These are phyloP conservation scores for Meiosimyza platycephala DNA, from an alignment of 2,888 invertebrate genomes.

Conservation along the genomic window DNA sequence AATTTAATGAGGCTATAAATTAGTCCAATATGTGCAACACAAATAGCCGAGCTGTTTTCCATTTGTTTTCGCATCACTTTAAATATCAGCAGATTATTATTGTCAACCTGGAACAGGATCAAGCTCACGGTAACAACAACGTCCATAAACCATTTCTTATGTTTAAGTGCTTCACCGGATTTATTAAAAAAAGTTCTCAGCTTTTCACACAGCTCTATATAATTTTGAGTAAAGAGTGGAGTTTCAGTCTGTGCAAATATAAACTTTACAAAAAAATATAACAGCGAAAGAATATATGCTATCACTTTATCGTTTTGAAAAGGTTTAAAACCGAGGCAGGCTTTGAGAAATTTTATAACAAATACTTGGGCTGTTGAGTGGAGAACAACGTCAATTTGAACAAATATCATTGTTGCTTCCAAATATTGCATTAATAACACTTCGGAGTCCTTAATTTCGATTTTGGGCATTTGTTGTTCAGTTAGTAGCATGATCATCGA, in stretches of 20 bases:
- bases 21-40: conserved; percentile 50
- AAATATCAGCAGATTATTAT: conserved; percentile 40
- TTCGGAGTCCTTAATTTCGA: conserved; percentile 33
- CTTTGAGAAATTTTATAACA: conserved; percentile 50
- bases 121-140: conserved; percentile 48
- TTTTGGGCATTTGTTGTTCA: conserved; percentile 21
- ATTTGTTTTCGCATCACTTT: conserved; percentile 51
- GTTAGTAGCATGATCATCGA: conserved; percentile 38
- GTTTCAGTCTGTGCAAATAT: conserved; percentile 43
- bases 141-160: conserved; percentile 58
- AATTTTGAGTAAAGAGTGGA: conserved; percentile 47
- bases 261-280: conserved; percentile 59
- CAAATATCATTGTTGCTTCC: conserved; percentile 44
- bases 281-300: conserved; percentile 48
- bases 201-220: conserved; percentile 51
- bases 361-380: conserved; percentile 38
- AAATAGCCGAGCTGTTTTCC: conserved; percentile 44
- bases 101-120: conserved; percentile 50
- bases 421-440: conserved; percentile 49
- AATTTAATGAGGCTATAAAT: conserved; percentile 49
- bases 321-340: conserved; percentile 48
- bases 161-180: conserved; percentile 41
- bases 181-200: conserved; percentile 52
- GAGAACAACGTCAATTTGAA: conserved; percentile 48
- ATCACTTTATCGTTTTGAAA: conserved; percentile 48